These are phyloP conservation scores for Corythornis leucogaster DNA, from an alignment of 2,797 vertebrate species.

Conservation along the genomic window DNA sequence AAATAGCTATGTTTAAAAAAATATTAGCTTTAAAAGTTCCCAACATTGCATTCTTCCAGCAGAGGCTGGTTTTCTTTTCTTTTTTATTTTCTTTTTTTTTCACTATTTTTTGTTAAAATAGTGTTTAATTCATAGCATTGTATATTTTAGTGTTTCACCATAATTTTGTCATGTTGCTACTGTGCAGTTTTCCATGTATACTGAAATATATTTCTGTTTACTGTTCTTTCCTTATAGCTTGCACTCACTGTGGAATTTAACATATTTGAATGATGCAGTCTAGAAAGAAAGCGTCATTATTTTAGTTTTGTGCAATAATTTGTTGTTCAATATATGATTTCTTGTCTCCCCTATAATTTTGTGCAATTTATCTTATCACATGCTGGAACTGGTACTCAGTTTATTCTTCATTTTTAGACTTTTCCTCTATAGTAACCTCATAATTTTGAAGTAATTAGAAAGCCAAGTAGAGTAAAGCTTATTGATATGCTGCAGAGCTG, in stretches of 20 bases:
- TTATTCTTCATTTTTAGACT: background rate
- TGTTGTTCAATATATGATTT: background rate
- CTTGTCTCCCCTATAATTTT: background rate
- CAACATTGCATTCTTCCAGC: background rate
- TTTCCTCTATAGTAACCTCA: background rate
- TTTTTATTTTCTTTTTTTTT: too few species aligned
- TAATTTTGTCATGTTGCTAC: background rate
- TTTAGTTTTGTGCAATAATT: background rate
- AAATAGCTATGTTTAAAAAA: background rate
- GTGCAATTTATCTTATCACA: background rate
- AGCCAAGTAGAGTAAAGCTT: background rate
- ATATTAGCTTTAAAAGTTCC: background rate
- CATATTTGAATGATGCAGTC: background rate
- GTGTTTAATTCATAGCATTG: too few species aligned
- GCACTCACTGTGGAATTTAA: background rate
- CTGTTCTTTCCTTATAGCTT: background rate
- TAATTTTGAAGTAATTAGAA: background rate
- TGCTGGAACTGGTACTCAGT: background rate
- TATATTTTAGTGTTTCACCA: background rate
- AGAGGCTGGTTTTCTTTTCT: background rate
- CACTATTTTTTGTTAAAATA: too few species aligned
- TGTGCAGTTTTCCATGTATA: background rate
- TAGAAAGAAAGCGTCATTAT: background rate
- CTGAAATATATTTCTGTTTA: background rate
- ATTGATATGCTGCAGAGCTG: background rate